Conservation (phyloP, 2,797 vertebrate genomes). For the Bovichtus diacanthus region DNA sequence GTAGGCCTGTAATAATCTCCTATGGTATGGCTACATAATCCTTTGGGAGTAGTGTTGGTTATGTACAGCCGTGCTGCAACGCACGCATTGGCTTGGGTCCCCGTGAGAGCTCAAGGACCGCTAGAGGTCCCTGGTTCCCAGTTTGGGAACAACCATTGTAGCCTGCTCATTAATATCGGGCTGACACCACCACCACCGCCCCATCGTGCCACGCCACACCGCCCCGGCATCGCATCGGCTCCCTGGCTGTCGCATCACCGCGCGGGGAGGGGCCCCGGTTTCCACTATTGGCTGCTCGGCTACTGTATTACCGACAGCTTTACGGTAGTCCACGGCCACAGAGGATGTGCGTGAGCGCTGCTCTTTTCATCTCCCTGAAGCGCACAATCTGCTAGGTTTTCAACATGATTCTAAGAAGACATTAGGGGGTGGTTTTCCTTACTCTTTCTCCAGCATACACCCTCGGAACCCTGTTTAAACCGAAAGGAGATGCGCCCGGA, state of each 20-base stretch:
- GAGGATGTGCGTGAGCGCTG: constrained; percentile 46
- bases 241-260: constrained; percentile 70
- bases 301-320: constrained; percentile 60
- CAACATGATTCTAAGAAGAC: constrained; percentile 47
- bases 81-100: background rate
- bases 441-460: background rate
- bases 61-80: background rate
- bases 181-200: constrained; percentile 47
- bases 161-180: constrained; percentile 37
- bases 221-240: constrained; percentile 53
- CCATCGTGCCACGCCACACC: constrained; percentile 63
- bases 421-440: background rate
- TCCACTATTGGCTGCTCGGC: constrained; percentile 56
- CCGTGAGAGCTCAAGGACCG: background rate
- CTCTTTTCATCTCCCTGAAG: constrained; percentile 24
- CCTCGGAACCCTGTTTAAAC: background rate
- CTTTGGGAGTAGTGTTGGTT: background rate
- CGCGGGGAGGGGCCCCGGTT: constrained; percentile 69
- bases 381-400: constrained; percentile 13
- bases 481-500: constrained; percentile 64
- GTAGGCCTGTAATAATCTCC: background rate
- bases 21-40: background rate
- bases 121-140: constrained; percentile 42
- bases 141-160: background rate
- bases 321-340: constrained; percentile 54